Evolutionary conservation across 2,113 vertebrate species (phyloP).

Genomic region (Seriola dumerili): DNA sequence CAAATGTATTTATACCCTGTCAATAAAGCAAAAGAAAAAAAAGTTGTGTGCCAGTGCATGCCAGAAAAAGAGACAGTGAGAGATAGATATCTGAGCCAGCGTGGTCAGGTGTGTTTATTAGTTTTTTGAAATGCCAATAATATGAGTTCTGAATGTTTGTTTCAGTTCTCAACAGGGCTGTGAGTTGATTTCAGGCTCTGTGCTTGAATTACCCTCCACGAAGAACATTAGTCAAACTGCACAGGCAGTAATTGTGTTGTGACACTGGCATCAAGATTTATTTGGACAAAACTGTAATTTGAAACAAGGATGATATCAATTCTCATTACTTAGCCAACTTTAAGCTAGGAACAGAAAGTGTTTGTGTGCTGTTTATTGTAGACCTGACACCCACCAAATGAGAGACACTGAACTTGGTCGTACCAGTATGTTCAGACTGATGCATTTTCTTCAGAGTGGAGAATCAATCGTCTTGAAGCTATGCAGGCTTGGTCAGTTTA

Average conservation of each 20-base stretch:
- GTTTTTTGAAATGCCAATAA: background rate
- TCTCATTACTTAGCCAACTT: background rate
- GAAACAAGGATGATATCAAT: background rate
- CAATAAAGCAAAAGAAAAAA: background rate
- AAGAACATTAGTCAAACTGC: background rate
- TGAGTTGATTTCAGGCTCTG: background rate
- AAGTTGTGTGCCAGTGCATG: background rate
- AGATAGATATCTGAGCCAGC: background rate
- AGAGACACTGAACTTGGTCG: constrained; percentile 32
- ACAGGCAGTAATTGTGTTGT: background rate
- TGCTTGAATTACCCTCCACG: background rate
- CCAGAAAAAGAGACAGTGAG: background rate
- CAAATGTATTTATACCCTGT: background rate
- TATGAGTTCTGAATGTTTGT: background rate
- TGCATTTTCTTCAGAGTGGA: constrained; percentile 34
- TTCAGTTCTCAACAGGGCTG: background rate
- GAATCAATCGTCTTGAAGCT: constrained; percentile 46
- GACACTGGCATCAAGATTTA: background rate
- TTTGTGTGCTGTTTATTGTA: background rate
- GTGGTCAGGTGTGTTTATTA: constrained; percentile 9
- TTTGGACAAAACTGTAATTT: background rate
- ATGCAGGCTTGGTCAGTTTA: constrained; percentile 15
- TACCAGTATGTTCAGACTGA: constrained; percentile 21
- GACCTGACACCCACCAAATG: constrained; percentile 2
- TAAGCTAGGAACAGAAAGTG: background rate